Evolutionary conservation across 1,140 invertebrate genomes (phyloP), one percentile per base, ranked within the genome.

Genomic region (Marisa cornuarietis): DNA sequence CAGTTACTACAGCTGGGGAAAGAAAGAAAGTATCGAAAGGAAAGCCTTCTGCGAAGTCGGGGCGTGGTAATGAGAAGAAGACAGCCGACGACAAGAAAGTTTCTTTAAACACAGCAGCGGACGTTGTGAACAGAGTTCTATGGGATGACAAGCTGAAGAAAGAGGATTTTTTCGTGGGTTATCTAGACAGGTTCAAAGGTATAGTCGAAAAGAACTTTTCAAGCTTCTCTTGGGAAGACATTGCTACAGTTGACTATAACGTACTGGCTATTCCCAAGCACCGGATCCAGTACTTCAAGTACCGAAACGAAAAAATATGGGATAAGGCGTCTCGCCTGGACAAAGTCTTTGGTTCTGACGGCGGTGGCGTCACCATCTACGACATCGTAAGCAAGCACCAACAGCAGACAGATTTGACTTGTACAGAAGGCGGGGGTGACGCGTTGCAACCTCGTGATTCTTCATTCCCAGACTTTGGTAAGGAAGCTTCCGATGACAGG

Each of bases 231-330:
- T 93, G 92, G 92, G 91, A 92, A 74, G 91, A 92, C 81, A 84
- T 92, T 18, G 87, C 91, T 3, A 84, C 87, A 51, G 91, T 91
- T 18, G 92, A 93, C 76, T 90, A 90, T 49, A 87, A 89, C 62
- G 90, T 89, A 49, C 85, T 92, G 49, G 92, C 92, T 6, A 88
- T 93, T 63, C 92, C 92, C 8, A 91, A 92, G 79, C 92, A 93
- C 83, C 86, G 92, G 69, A 93, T 93, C 80, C 89, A 91, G 74
- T 93, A 92, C 82, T 93, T 93, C 79, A 92, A 92, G 79, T 93
- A 93, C 79, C 89, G 89, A 75, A 85, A 87, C 72, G 79, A 87
- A 14, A 92, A 90, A 81, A 90, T 93, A 22, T 93, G 92, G 92
- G 92, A 93, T 83, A 93, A 93, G 81, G 85, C 82, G 16, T 83